Base-by-base conservation (phyloP, 2,888 invertebrate species). In the Rhodophaea formosa region DNA sequence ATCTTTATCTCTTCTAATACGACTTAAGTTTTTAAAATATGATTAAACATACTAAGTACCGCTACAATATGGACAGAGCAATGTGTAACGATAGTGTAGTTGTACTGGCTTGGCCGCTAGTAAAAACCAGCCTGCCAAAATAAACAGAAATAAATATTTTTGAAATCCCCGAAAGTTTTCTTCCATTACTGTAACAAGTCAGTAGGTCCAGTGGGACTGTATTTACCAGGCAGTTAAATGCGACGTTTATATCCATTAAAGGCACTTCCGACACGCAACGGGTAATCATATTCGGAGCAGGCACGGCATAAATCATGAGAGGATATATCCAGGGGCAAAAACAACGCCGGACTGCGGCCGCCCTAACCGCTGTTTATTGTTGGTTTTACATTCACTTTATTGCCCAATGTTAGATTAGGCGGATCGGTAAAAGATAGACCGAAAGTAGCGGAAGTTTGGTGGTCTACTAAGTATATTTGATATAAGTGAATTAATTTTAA, bases 181-280 rank as follows among this genome's bases (percentile, higher is more conserved):
- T 46, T 46, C 46, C 17, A 23, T 17, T 3, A 39, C 8, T 7
- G 46, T 46, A 46, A 46, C 29, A 46, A 46, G 46, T 29, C 23
- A 23, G 46, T 51, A 35, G 16, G 14, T 17, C 35, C 51, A 51
- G 32, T 51, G 39, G 51, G 51, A 51, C 35, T 17, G 16, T 51
- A 51, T 51, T 86, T 80, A 79, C 77, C 70, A 73, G 69, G 73
- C 75, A 73, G 82, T 84, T 85, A 84, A 88, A 84, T 82, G 79
- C 76, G 74, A 82, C 87, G 86, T 89, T 89, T 86, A 86, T 90
- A 88, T 83, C 87, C 86, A 89, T 90, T 88, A 88, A 80, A 81
- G 86, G 78, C 71, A 84, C 86, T 86, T 86, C 86, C 87, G 82
- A 83, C 85, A 83, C 82, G 82, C 80, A 82, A 75, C 76, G 72